Percentiles rank a stretch among this genome's conserved stretches.
Evolutionary conservation across 2,888 invertebrate genomes (phyloP).

Genomic region (Anagyrus pseudococci): DNA sequence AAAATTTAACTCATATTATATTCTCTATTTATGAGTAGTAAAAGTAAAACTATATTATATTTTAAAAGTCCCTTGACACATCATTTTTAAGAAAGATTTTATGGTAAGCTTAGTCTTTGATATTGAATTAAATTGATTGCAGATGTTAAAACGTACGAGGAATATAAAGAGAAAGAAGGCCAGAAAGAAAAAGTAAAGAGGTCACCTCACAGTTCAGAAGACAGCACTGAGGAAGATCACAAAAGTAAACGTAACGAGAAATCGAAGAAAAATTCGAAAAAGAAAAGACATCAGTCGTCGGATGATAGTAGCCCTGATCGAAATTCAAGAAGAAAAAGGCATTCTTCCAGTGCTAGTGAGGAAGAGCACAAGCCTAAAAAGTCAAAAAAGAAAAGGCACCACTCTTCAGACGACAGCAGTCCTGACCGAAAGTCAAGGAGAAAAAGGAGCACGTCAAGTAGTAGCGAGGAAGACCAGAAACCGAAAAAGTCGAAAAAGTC

Average conservation of each 20-base stretch:
- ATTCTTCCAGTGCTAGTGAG: slow-evolving; percentile 45
- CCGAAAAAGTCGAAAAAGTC: slow-evolving; percentile 57
- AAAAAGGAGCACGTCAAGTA: slow-evolving; percentile 44
- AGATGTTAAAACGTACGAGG: slow-evolving; percentile 77
- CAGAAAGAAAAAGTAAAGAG: slow-evolving; percentile 4
- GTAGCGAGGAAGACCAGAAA: slow-evolving; percentile 44
- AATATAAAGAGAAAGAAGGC: slow-evolving; percentile 66
- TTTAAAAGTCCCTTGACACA: slow-evolving; percentile 47
- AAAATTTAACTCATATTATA: background rate
- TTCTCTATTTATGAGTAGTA: background rate
- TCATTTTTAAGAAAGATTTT: slow-evolving; percentile 27
- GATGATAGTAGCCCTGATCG: slow-evolving; percentile 42
- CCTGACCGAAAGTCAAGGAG: slow-evolving; percentile 44
- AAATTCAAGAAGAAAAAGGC: slow-evolving; percentile 44
- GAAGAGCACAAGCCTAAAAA: slow-evolving; percentile 49
- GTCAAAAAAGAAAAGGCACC: slow-evolving; percentile 58
- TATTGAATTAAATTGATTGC: slow-evolving; percentile 53
- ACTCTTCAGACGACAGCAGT: slow-evolving; percentile 42
- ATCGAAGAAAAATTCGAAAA: slow-evolving; percentile 43
- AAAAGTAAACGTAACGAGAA: slow-evolving; percentile 45
- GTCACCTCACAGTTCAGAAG: slow-evolving; percentile 45
- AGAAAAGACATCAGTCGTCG: slow-evolving; percentile 42
- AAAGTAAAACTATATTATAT: too few species aligned
- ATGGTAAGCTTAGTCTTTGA: slow-evolving; percentile 50
- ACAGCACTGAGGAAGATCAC: slow-evolving; percentile 45